A percentile compares a stretch with the other conserved stretches of the same genome.
Conservation (phyloP, 2,797 vertebrate genomes). For the Gouania willdenowi region DNA sequence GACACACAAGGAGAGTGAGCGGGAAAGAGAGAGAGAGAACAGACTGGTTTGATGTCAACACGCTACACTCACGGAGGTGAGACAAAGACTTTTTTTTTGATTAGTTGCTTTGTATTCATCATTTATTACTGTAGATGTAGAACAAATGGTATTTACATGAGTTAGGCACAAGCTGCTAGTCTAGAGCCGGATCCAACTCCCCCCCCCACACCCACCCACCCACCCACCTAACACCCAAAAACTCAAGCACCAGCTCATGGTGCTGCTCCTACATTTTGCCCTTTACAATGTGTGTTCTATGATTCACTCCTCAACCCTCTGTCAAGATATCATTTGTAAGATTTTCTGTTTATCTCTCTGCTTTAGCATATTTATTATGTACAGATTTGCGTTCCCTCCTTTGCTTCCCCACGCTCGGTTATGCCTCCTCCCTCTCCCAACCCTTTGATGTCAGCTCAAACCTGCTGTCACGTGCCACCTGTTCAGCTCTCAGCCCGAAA, state of each 20-base stretch:
- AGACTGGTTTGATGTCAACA: too few species aligned
- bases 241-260: not conserved
- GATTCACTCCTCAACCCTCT: slow-evolving; percentile 1
- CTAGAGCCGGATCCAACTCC: slow-evolving; percentile 23
- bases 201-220: not conserved
- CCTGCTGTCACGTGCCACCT: slow-evolving; percentile 78
- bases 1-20: slow-evolving; percentile 1
- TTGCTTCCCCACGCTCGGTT: slow-evolving; percentile 16
- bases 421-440: slow-evolving; percentile 26
- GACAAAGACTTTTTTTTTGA: slow-evolving; percentile 9
- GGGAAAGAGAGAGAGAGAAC: slow-evolving; percentile 2
- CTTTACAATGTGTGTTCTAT: slow-evolving; percentile 1
- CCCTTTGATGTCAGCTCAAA: slow-evolving; percentile 75
- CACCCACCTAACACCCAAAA: slow-evolving; percentile 9
- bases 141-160: slow-evolving; percentile 53
- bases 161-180: slow-evolving; percentile 56
- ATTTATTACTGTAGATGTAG: slow-evolving; percentile 28
- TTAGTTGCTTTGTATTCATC: slow-evolving; percentile 8
- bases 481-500: slow-evolving; percentile 63
- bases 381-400: slow-evolving; percentile 14
- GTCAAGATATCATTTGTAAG: not conserved
- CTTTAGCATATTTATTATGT: slow-evolving; percentile 19
- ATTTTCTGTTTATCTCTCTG: not conserved
- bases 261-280: not conserved
- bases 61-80: too few species aligned